Base-by-base conservation (phyloP, 2,797 vertebrate species). In the Mus caroli region DNA sequence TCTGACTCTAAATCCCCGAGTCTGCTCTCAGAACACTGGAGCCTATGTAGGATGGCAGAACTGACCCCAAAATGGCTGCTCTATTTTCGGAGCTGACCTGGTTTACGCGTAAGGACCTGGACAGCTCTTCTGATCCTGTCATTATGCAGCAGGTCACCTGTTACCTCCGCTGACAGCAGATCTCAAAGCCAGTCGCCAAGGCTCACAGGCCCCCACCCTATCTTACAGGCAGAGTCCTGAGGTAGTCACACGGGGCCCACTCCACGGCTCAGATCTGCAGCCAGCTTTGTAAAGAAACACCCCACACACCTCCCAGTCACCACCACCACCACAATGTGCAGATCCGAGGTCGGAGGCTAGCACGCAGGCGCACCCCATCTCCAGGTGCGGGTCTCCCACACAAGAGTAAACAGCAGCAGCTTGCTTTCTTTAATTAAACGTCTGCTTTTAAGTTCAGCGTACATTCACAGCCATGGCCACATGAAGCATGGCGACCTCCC, bases 61-160 rank as follows among this genome's bases (percentile, higher is more conserved):
- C 86, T 77, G 82, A 92, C 92, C 92, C 92, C 86, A 14, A 69
- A 92, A 88, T 90, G 91, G 56, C 85, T 71, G 52, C 79, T 75
- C 94, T 52, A 96, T 76, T 92, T 96, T 83, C 83, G 1, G 88
- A 95, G 78, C 67, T 94, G 96, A 92, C 97, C 95, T 89, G 89
- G 71, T 94, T 95, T 78, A 75, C 2, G 46, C 3, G 46, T 15
- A 75, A 79, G 67, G 28, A 24, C 20, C 62, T 43, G 92, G 92
- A 79, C 94, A 76, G 94, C 94, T 14, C 88, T 9, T 90, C 92
- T 40, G 3, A 58, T 24, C 78, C 88, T 28, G 24, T 64, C 73
- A 91, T 56, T 52, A 92, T 12, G 28, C 85, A 54, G 46, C 40
- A 19, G 90, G 93, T 24, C 94, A 13, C 46, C 56, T 8, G 71